Evolutionary conservation across 2,113 vertebrate species (phyloP).

Genomic region (Coreoperca whiteheadi): DNA sequence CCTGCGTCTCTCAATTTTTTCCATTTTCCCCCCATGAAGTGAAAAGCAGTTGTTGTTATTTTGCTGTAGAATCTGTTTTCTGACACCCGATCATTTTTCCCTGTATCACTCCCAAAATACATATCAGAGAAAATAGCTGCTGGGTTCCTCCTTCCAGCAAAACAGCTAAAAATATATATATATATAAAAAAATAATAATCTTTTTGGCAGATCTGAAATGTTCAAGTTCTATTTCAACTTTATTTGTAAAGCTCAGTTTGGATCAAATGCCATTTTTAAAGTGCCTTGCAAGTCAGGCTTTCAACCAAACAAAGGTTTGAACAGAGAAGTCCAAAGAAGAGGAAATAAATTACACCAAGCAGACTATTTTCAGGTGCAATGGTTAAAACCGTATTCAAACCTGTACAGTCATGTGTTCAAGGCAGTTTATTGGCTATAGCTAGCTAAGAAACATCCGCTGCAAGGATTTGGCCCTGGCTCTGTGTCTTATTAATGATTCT

Average conservation of each 20-base stretch:
- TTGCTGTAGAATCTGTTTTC: conserved; percentile 57
- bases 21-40: not conserved
- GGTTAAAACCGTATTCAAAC: not conserved
- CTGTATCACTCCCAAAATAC: conserved; percentile 59
- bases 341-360: not conserved
- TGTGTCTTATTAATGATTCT: too few relatives aligned
- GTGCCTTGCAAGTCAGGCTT: not conserved
- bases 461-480: too few relatives aligned
- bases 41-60: conserved; percentile 52
- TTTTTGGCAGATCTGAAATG: conserved; percentile 12
- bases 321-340: not conserved
- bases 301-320: not conserved
- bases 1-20: conserved; percentile 21
- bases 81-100: conserved; percentile 60
- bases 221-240: conserved; percentile 41
- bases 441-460: too few relatives aligned
- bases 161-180: conserved; percentile 39
- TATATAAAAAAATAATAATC: not conserved
- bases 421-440: too few relatives aligned
- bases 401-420: not conserved
- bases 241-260: conserved; percentile 44
- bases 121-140: conserved; percentile 55
- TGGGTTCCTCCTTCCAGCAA: conserved; percentile 30
- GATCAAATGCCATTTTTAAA: conserved; percentile 16
- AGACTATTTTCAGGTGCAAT: not conserved